Evolutionary conservation across 2,113 vertebrate species (phyloP), one percentile per base, ranked within the genome.

Genomic region (Nibea albiflora): DNA sequence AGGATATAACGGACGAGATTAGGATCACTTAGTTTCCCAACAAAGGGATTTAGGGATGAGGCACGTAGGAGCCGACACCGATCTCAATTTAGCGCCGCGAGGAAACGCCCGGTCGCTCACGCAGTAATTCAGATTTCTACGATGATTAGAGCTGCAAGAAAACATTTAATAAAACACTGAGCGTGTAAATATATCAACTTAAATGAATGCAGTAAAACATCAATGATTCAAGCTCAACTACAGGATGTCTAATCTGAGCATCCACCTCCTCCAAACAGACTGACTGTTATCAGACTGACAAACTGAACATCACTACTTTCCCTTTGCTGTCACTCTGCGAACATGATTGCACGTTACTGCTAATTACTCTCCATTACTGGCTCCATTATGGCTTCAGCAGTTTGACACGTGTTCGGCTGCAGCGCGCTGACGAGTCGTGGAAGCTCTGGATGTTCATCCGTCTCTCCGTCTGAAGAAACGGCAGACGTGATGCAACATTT

Each of bases 21-120:
- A 90, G 77, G 70, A 81, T 85, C 78, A 67, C 14, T 75, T 47
- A 28, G 62, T 66, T 85, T 79, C 76, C 74, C 20, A 60, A 87
- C 77, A 85, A 78, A 35, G 73, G 64, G 73, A 81, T 87, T 88
- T 73, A 80, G 12, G 67, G 60, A 56, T 80, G 73, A 85, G 39
- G 5, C 24, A 12, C 58, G 47, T 35, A 60, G 60, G 26, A 61
- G 11, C 57, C 28, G 0, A 0, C 4, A 28, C 44, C 2, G 35
- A 70, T 86, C 67, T 35, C 44, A 42, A 16, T 67, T 74, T 65
- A 63, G 28, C 0, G 47, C 49, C 1, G 50, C 0, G 16, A 26
- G 64, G 26, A 58, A 75, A 15, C 9, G 15, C 28, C 2, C 20
- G 12, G 6, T 2, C 35, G 22, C 4, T 56, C 3, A 24, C 4